Percentiles rank a stretch among this genome's conserved stretches.
Conservation (phyloP, 2,113 vertebrate species). For the Rhinogobius similis region DNA sequence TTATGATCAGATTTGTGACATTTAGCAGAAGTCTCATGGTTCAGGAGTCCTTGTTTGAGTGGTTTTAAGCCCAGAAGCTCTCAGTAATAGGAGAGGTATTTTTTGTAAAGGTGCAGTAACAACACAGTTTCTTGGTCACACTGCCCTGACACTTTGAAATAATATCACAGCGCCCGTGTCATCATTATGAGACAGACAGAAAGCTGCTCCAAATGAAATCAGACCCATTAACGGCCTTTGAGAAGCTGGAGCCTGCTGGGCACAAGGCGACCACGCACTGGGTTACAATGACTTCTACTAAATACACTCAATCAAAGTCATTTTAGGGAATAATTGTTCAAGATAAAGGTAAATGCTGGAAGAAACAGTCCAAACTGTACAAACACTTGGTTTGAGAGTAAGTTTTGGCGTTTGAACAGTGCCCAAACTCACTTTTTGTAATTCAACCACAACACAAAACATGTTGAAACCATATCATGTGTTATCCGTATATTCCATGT, state of each 20-base stretch:
- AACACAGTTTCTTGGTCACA: neutral
- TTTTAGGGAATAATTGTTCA: neutral
- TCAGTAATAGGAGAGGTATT: neutral
- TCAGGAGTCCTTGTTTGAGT: conserved; percentile 5
- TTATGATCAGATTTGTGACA: no score
- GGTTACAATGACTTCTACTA: conserved; percentile 3
- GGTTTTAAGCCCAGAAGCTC: neutral
- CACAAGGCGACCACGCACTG: neutral
- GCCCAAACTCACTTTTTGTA: no score
- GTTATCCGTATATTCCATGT: no score
- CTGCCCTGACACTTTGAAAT: neutral
- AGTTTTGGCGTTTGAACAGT: neutral
- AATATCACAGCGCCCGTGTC: conserved; percentile 4
- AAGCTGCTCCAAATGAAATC: neutral
- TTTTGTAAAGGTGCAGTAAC: neutral
- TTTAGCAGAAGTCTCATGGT: neutral
- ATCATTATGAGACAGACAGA: neutral
- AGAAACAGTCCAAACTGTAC: neutral
- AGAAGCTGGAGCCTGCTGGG: neutral
- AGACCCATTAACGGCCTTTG: neutral
- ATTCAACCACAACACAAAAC: neutral
- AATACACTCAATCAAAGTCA: neutral
- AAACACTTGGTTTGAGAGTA: neutral
- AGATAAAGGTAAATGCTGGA: neutral
- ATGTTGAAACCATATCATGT: neutral